Conservation (phyloP, 2,888 invertebrate species). For the Thymelicus lineola region DNA sequence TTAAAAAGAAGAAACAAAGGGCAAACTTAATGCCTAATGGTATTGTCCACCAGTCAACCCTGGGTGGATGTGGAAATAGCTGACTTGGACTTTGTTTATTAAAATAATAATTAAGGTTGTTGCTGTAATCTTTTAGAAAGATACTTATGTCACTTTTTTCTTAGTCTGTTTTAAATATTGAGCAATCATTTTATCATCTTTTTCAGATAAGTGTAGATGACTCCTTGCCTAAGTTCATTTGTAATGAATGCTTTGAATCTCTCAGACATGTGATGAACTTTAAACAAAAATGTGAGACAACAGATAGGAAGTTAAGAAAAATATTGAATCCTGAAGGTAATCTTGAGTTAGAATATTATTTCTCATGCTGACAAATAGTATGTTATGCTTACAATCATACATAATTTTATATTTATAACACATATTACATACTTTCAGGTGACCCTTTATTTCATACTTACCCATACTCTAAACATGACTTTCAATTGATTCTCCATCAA, state of each 20-base stretch:
- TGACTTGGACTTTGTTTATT: no score
- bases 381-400: no score
- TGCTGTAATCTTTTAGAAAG: no score
- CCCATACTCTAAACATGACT: conserved; percentile 80
- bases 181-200: neutral
- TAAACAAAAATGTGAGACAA: conserved; percentile 69
- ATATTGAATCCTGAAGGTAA: conserved; percentile 74
- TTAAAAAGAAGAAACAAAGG: no score
- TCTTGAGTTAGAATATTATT: conserved; percentile 5
- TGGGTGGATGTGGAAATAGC: no score
- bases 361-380: conserved; percentile 26
- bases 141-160: no score
- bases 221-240: conserved; percentile 76
- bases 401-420: no score
- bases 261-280: conserved; percentile 68
- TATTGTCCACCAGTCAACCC: no score
- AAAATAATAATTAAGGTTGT: no score
- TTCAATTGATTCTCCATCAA: conserved; percentile 74
- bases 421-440: conserved; percentile 51
- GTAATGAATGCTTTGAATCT: conserved; percentile 68
- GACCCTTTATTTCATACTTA: conserved; percentile 70
- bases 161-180: no score
- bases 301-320: conserved; percentile 72
- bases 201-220: conserved; percentile 73
- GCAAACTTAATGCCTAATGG: no score